These are phyloP conservation scores for Norana najaformis DNA, from an alignment of 2,888 invertebrate species.

Conservation along the genomic window DNA sequence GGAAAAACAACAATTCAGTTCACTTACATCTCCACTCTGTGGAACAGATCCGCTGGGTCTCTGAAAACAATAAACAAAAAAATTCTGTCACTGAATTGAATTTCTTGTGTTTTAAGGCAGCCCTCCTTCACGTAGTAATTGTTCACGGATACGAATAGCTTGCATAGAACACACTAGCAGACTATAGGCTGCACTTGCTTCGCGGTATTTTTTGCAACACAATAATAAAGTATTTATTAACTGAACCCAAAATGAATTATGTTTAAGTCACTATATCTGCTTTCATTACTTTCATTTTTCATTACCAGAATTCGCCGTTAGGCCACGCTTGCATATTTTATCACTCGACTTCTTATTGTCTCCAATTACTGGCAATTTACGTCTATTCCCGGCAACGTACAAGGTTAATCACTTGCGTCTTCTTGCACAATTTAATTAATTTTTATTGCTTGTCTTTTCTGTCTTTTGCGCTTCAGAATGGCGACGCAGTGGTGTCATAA, in stretches of 20 bases:
- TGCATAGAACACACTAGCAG: neutral
- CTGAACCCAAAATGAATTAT: neutral
- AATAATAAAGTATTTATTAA: neutral
- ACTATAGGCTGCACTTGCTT: neutral
- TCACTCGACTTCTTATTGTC: neutral
- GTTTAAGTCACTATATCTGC: neutral
- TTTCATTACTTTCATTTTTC: no score
- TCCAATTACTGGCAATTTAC: neutral
- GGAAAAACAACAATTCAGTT: neutral
- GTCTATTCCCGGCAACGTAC: neutral
- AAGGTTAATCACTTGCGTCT: neutral
- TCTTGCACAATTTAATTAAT: no score
- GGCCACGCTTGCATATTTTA: neutral
- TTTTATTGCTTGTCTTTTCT: neutral
- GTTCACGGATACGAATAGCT: no score
- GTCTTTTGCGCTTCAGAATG: neutral
- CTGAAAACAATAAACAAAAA: conserved; percentile 25
- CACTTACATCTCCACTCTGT: conserved; percentile 23
- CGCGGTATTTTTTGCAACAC: neutral
- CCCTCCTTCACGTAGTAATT: neutral
- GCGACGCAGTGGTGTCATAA: neutral
- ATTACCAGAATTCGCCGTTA: neutral
- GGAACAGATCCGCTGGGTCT: conserved; percentile 6
- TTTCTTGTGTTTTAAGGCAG: neutral
- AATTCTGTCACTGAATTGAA: neutral